Evolutionary conservation across 2,888 invertebrate genomes (phyloP), one percentile per base, ranked within the genome.

Genomic region (Napeogenes inachia): DNA sequence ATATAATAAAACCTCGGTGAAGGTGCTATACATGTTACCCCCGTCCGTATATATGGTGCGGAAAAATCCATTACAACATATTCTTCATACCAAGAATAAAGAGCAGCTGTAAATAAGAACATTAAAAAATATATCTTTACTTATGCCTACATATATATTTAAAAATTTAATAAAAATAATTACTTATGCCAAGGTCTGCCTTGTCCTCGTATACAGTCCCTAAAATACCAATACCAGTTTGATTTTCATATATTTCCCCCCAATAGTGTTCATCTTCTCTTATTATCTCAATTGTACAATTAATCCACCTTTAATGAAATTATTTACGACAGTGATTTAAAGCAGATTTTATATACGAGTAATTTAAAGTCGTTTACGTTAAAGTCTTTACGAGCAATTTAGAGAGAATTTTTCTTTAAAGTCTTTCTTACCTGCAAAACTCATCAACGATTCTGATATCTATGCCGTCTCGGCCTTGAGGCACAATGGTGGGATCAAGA

Each of bases 21-120:
- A 45, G 95, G 94, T n/a, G 93, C 93, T 58, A 95, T 78, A 70
- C 93, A 93, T 0, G 94, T 94, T n/a, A 94, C 85, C 45, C 92
- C 93, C 42, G 94, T 92, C 67, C 94, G 84, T 42, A 93, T 89
- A 59, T 88, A 84, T 21, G 93, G 89, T 70, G 89, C 87, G 0
- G 94, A 92, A 73, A 94, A 91, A 72, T 94, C 94, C 73, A 94
- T 73, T 67, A 85, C 92, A 61, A 81, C 74, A 74, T 92, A 94
- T 68, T 91, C 92, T 62, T 92, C 91, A 72, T 91, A 92, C 94
- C 94, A 93, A 10, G 92, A 91, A 75, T 93, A 92, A 0, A 93
- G 72, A 54, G 92, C 92, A 63, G 85, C 91, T 84, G 70, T 64
- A 74, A 74, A 13, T 54, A 62, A 55, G 13, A 2, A 13, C 3